phyloP scores from a whole-genome alignment of 2,113 vertebrate species.

The Microtus pennsylvanicus region DNA sequence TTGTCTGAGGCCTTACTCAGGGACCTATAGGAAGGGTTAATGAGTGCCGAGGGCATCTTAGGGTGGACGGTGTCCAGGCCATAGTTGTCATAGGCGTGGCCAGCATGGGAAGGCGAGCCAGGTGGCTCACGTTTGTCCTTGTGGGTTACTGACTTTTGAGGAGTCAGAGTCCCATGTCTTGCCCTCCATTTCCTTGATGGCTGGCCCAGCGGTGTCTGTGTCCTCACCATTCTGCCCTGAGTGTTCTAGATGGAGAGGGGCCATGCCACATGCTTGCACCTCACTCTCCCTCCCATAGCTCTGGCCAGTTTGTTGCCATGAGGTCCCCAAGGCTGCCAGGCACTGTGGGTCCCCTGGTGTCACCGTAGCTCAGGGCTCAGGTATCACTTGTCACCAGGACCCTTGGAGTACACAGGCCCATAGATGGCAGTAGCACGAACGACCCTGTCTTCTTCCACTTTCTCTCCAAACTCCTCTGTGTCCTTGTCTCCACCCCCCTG shows the following conservation, averaged over 20 bases:
- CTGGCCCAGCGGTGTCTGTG: rapidly evolving
- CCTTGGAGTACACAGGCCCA: rapidly evolving
- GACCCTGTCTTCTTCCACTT: too few species aligned
- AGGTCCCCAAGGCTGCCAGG: not conserved
- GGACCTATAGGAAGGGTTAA: not conserved
- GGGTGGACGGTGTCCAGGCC: not conserved
- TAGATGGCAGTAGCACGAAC: rapidly evolving
- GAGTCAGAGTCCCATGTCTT: not conserved
- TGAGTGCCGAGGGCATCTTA: not conserved
- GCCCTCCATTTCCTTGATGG: not conserved
- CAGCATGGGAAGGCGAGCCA: not conserved
- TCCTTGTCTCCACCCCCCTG: rapidly evolving
- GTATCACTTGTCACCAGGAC: rapidly evolving
- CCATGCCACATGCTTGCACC: rapidly evolving
- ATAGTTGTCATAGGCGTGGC: rapidly evolving
- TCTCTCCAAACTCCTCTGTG: not conserved
- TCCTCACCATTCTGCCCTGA: not conserved
- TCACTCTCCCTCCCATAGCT: rapidly evolving
- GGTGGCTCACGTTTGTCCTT: not conserved
- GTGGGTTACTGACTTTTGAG: not conserved
- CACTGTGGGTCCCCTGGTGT: not conserved
- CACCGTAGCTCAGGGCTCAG: not conserved
- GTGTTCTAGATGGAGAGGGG: not conserved
- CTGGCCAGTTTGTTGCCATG: not conserved
- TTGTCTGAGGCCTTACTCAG: not conserved